Evolutionary conservation across 2,797 vertebrate genomes (phyloP).

Genomic region (Dendrocincla fuliginosa): DNA sequence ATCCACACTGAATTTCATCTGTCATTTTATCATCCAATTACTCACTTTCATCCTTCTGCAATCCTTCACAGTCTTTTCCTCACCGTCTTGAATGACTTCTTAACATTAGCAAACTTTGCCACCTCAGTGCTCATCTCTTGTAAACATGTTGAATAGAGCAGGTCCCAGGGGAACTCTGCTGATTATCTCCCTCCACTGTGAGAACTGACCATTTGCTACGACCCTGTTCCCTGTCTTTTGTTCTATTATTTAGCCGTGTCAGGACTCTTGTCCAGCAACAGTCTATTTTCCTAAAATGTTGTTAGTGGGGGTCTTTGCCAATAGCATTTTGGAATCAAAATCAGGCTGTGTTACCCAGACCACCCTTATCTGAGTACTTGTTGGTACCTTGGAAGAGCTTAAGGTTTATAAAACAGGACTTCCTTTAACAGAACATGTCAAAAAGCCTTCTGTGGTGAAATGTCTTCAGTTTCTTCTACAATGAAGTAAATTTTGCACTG

Average conservation of each 20-base stretch:
- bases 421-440: neutral
- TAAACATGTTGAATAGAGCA: constrained; percentile 1
- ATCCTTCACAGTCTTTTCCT: neutral
- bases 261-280: neutral
- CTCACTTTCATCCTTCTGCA: neutral
- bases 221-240: neutral
- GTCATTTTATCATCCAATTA: neutral
- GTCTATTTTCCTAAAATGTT: neutral
- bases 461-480: neutral
- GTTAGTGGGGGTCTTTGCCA: neutral
- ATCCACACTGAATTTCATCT: neutral
- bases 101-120: neutral
- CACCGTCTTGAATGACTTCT: neutral
- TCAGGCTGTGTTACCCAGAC: neutral
- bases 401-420: neutral
- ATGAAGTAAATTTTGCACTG: neutral
- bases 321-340: neutral
- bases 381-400: neutral
- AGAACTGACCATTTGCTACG: neutral
- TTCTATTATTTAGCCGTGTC: neutral
- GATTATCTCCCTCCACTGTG: neutral
- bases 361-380: neutral
- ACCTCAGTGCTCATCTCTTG: neutral
- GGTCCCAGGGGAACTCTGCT: neutral
- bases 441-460: neutral